phyloP scores from a whole-genome alignment of 2,888 invertebrate species.

The Drosophila parthenogenetica region DNA sequence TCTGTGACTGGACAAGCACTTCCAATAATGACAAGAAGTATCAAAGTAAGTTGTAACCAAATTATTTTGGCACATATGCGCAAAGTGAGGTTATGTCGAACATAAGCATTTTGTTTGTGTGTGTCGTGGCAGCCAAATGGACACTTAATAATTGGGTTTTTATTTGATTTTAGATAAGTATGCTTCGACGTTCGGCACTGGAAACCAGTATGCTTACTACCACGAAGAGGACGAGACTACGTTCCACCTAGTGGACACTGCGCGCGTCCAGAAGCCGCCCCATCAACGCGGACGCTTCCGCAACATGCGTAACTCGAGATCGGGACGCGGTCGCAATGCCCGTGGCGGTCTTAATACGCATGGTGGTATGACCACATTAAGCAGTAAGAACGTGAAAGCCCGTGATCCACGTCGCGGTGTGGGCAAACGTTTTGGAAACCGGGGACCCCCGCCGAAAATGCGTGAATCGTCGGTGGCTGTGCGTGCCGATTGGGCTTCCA shows the following conservation, averaged over 20 bases:
- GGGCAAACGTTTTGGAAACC: constrained; percentile 84
- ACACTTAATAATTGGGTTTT: background rate
- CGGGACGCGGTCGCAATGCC: constrained; percentile 87
- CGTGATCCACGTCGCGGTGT: constrained; percentile 90
- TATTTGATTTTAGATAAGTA: constrained; percentile 88
- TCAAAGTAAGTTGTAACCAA: constrained; percentile 86
- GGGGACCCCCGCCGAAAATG: constrained; percentile 94
- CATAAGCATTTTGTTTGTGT: constrained; percentile 40
- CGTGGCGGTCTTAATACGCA: constrained; percentile 89
- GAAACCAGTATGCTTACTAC: constrained; percentile 98
- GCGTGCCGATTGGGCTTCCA: constrained; percentile 97
- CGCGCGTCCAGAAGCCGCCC: constrained; percentile 95
- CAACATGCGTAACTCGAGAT: constrained; percentile 88
- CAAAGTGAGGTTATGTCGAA: constrained; percentile 76
- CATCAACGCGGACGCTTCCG: constrained; percentile 97
- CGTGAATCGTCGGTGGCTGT: constrained; percentile 99
- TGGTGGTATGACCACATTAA: constrained; percentile 93
- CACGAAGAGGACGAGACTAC: constrained; percentile 99
- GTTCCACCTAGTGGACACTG: constrained; percentile 99
- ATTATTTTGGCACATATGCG: constrained; percentile 13
- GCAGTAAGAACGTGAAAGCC: constrained; percentile 93
- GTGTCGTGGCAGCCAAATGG: constrained; percentile 75
- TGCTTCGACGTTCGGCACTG: constrained; percentile 96
- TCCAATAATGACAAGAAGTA: constrained; percentile 98
- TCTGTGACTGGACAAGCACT: constrained; percentile 99